Conservation (phyloP, 2,888 invertebrate species). For the Toxonevra muliebris region DNA sequence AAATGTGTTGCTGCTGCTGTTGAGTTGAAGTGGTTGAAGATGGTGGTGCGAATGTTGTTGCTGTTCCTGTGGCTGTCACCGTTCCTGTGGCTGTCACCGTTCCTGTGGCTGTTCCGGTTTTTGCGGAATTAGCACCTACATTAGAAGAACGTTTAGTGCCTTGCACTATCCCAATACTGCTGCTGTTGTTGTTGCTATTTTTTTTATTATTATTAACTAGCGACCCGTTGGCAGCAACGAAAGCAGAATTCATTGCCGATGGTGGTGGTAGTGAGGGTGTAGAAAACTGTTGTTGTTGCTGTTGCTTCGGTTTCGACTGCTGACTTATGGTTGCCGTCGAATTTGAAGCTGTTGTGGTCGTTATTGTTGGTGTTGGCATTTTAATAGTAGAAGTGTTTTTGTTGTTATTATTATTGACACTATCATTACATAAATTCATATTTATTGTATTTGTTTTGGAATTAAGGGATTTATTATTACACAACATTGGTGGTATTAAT, state of each 20-base stretch:
- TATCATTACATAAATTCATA: no score
- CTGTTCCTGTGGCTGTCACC: not conserved
- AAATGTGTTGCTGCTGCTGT: not conserved
- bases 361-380: no score
- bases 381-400: no score
- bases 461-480: no score
- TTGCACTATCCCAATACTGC: constrained; percentile 50
- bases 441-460: no score
- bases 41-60: no score
- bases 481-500: constrained; percentile 13
- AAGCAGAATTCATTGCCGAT: constrained; percentile 6
- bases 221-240: not conserved
- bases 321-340: not conserved
- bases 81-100: not conserved
- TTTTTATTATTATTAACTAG: constrained; percentile 1
- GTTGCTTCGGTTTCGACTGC: not conserved
- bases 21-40: not conserved
- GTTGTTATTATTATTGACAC: no score
- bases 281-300: constrained; percentile 22
- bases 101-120: not conserved
- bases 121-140: constrained; percentile 9
- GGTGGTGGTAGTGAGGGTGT: constrained; percentile 19
- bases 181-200: constrained; percentile 24
- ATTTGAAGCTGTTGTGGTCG: constrained; percentile 11
- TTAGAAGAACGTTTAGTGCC: constrained; percentile 47